Conservation (phyloP, 1,140 invertebrate species). For the Bactericera cockerelli region DNA sequence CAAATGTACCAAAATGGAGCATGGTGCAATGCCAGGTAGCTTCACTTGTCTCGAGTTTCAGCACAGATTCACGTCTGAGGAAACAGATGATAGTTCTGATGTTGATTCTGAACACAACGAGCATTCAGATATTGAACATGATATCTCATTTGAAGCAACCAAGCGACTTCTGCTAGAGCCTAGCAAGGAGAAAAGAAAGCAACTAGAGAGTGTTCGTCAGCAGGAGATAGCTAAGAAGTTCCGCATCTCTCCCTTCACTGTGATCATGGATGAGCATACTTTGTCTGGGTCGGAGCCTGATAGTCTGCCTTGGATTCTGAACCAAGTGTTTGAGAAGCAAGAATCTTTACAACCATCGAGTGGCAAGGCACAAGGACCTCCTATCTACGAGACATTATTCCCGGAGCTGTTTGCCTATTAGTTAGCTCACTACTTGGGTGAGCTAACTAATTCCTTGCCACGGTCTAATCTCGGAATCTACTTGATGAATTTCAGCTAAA, state of each 20-base stretch:
- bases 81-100: slow-evolving; percentile 1
- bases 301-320: not conserved
- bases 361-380: slow-evolving; percentile 60
- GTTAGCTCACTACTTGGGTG: too few species aligned
- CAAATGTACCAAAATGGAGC: slow-evolving; percentile 43
- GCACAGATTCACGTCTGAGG: not conserved
- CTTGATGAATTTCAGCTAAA: too few species aligned
- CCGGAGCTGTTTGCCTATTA: slow-evolving; percentile 79
- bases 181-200: slow-evolving; percentile 48
- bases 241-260: not conserved
- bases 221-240: slow-evolving; percentile 3
- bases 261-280: slow-evolving; percentile 1
- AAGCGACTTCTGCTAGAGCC: slow-evolving; percentile 68
- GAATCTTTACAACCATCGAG: slow-evolving; percentile 66
- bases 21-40: slow-evolving; percentile 37
- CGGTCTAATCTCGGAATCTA: too few species aligned
- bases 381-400: slow-evolving; percentile 70
- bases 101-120: slow-evolving; percentile 4
- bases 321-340: slow-evolving; percentile 42
- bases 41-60: slow-evolving; percentile 3
- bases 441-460: too few species aligned
- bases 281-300: not conserved
- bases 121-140: slow-evolving; percentile 32
- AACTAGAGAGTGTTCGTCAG: slow-evolving; percentile 23
- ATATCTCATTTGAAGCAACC: slow-evolving; percentile 74